phyloP scores from a whole-genome alignment of 2,113 vertebrate species.

The Crotalus helleri region DNA sequence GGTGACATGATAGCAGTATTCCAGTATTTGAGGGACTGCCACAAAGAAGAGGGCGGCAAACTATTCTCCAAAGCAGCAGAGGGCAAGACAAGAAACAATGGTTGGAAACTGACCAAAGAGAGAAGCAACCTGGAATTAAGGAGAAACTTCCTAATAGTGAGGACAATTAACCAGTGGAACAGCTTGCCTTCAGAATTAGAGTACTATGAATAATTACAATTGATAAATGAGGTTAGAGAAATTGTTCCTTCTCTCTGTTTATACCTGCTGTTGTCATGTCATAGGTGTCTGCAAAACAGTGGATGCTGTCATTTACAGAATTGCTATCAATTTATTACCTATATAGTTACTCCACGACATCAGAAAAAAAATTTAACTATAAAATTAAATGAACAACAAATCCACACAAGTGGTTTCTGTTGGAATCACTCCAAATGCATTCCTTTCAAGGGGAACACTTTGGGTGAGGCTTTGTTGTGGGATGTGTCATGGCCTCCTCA shows the following conservation, averaged over 20 bases:
- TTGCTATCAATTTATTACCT: background rate
- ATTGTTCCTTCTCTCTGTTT: background rate
- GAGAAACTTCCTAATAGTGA: no score
- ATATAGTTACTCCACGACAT: background rate
- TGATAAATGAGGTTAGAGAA: background rate
- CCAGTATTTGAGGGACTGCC: no score
- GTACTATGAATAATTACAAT: background rate
- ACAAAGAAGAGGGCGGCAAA: no score
- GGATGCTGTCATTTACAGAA: background rate
- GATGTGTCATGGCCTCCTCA: no score
- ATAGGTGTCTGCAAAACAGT: background rate
- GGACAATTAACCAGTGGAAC: no score
- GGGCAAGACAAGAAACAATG: no score
- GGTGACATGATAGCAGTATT: no score
- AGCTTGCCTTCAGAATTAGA: no score
- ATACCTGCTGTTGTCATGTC: background rate
- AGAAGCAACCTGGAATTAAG: no score
- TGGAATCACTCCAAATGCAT: background rate
- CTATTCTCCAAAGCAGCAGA: no score
- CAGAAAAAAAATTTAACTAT: background rate
- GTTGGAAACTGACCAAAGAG: no score
- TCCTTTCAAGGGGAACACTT: background rate
- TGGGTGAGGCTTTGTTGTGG: no score
- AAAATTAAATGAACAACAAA: background rate
- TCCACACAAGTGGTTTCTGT: background rate